Evolutionary conservation across 2,888 invertebrate species (phyloP).

Genomic region (Drosophila dives): DNA sequence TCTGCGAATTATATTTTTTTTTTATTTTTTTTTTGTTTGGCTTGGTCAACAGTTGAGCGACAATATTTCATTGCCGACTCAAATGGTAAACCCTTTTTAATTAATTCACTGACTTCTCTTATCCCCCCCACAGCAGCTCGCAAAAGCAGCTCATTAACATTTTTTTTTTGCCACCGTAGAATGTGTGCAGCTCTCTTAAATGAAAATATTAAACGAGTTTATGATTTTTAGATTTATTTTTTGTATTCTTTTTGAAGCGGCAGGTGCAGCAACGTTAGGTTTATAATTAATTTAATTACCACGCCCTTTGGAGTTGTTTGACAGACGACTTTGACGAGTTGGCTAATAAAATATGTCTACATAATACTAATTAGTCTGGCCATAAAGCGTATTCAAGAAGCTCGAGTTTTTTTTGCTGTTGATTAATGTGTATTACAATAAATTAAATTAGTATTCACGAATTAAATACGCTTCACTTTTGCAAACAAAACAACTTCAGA

Average conservation of each 20-base stretch:
- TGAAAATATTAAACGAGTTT: constrained; percentile 71
- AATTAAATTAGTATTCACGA: neutral
- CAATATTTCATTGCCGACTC: constrained; percentile 43
- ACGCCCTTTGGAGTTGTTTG: constrained; percentile 13
- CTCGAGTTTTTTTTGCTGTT: neutral
- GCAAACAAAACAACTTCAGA: neutral
- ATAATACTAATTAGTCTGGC: constrained; percentile 58
- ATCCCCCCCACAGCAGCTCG: neutral
- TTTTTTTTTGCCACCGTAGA: constrained; percentile 18
- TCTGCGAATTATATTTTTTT: constrained; percentile 17
- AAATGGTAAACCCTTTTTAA: constrained; percentile 70
- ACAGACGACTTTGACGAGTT: constrained; percentile 1
- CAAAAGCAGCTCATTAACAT: constrained; percentile 69
- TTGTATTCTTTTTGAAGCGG: constrained; percentile 6
- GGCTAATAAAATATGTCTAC: constrained; percentile 58
- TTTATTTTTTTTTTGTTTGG: constrained; percentile 18
- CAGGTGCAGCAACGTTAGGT: constrained; percentile 27
- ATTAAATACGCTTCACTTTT: neutral
- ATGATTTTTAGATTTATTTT: constrained; percentile 53
- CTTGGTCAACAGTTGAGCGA: constrained; percentile 68
- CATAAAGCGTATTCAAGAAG: constrained; percentile 19
- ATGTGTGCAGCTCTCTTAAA: constrained; percentile 42
- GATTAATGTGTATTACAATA: neutral
- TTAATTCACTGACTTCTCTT: constrained; percentile 59
- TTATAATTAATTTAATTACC: constrained; percentile 70